Evolutionary conservation across 1,140 invertebrate genomes (phyloP).

Genomic region (Zaprionus davidi): DNA sequence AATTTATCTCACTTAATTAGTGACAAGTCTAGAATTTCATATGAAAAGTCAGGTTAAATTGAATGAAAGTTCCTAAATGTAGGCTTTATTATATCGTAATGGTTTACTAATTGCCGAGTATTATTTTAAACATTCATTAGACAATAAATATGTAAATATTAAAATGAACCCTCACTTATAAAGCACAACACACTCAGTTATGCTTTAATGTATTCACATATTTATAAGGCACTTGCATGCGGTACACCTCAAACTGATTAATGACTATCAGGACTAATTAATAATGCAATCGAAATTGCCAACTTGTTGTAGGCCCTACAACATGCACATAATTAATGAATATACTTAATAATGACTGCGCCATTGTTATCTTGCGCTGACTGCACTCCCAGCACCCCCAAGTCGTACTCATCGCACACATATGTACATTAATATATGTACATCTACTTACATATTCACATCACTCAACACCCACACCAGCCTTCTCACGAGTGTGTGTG

Average conservation of each 20-base stretch:
- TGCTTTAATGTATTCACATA: not conserved
- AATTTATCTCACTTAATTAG: not conserved
- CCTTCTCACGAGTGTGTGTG: not conserved
- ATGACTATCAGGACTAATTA: conserved; percentile 14
- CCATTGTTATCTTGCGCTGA: conserved; percentile 1
- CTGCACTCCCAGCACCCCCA: not conserved
- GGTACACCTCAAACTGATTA: conserved; percentile 6
- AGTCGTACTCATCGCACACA: not conserved
- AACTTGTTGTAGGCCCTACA: not conserved
- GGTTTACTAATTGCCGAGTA: not conserved
- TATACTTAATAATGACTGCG: not conserved
- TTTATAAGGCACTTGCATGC: not conserved
- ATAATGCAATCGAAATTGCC: conserved; percentile 26
- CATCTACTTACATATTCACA: not conserved
- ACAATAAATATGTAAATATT: not conserved
- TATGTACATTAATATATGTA: conserved; percentile 2
- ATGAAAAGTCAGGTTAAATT: not conserved
- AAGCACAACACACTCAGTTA: not conserved
- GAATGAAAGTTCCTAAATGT: not conserved
- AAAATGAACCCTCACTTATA: not conserved
- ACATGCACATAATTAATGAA: conserved; percentile 32
- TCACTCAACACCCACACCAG: not conserved
- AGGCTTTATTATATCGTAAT: not conserved
- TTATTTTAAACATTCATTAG: not conserved
- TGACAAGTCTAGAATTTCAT: not conserved